These are phyloP conservation scores for Enteromius mattozi DNA, from an alignment of 2,797 vertebrate genomes.

Conservation along the genomic window DNA sequence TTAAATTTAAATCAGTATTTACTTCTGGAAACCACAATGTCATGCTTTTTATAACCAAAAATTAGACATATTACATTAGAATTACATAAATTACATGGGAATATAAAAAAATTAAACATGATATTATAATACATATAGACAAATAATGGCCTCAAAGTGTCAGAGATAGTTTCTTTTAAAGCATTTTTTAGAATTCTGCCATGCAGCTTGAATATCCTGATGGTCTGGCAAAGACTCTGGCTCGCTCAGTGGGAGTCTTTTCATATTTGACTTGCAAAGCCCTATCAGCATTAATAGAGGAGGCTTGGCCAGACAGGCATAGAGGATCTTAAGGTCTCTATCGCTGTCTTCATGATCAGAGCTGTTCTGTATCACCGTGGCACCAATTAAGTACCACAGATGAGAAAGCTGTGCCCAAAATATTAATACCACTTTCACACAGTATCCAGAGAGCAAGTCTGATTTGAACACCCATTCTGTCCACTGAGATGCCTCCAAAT, in stretches of 20 bases:
- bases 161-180: background rate
- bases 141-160: background rate
- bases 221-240: background rate
- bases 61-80: background rate
- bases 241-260: background rate
- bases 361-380: background rate
- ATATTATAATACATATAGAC: background rate
- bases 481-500: background rate
- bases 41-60: background rate
- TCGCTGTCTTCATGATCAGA: background rate
- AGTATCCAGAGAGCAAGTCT: background rate
- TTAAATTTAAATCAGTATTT: background rate
- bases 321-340: conserved; percentile 1
- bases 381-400: background rate
- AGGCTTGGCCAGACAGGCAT: background rate
- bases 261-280: conserved; percentile 11
- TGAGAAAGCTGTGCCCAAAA: background rate
- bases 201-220: background rate
- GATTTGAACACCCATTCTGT: background rate
- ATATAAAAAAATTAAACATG: background rate
- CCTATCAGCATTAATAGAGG: conserved; percentile 11
- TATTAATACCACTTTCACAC: background rate
- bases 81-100: background rate
- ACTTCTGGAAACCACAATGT: background rate
- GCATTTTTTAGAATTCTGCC: background rate